These are phyloP conservation scores for Platycheirus albimanus DNA, from an alignment of 2,888 invertebrate species.

Conservation along the genomic window DNA sequence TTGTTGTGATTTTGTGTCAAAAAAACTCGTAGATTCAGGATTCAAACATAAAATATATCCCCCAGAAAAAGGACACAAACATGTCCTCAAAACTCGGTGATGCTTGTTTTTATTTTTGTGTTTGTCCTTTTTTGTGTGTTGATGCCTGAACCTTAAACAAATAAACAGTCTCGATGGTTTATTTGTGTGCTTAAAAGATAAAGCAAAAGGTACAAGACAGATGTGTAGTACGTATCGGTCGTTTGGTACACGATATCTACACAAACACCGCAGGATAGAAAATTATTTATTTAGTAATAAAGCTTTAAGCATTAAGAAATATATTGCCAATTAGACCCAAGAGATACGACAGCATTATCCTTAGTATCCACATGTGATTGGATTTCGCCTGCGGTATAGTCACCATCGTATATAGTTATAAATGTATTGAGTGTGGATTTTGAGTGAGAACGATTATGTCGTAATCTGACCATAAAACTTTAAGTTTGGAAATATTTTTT, in stretches of 20 bases:
- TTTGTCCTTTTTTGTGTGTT: not conserved
- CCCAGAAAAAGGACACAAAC: not conserved
- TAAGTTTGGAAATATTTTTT: not conserved
- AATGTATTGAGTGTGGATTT: not conserved
- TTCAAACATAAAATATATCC: not conserved
- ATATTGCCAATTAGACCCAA: not conserved
- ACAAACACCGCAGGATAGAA: slow-evolving; percentile 4
- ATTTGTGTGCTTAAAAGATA: not conserved
- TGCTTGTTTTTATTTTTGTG: not conserved
- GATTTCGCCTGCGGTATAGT: not conserved
- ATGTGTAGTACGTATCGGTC: too few relatives aligned
- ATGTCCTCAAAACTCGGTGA: not conserved
- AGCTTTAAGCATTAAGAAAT: not conserved
- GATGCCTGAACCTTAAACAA: not conserved
- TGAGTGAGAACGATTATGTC: not conserved
- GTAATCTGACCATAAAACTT: not conserved
- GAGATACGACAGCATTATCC: not conserved
- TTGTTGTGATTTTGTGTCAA: slow-evolving; percentile 23
- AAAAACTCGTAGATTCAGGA: not conserved
- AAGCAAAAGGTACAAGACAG: too few relatives aligned
- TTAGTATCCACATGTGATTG: not conserved
- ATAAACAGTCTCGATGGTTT: not conserved
- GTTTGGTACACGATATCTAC: not conserved
- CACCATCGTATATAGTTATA: not conserved
- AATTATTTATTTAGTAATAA: not conserved